Conservation (phyloP, 2,113 vertebrate species). For the Ranitomeya imitator region DNA sequence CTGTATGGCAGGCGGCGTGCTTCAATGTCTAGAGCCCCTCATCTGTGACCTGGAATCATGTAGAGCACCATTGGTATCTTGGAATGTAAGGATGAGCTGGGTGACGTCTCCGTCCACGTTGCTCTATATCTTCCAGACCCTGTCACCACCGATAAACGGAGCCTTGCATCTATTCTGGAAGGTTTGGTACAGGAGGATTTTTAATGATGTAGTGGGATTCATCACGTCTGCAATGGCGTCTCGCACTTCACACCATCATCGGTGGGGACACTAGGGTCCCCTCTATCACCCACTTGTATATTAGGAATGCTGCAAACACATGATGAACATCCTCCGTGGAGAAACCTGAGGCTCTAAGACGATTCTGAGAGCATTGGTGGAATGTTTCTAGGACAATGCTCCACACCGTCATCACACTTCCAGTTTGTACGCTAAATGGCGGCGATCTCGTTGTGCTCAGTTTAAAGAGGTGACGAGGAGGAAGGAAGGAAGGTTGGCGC, state of each 20-base stretch:
- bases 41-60: too few relatives aligned
- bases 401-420: neutral
- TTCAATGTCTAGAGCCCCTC: too few relatives aligned
- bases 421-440: neutral
- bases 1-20: too few relatives aligned
- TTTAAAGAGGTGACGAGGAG: neutral
- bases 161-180: too few relatives aligned
- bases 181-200: too few relatives aligned
- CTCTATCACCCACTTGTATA: neutral
- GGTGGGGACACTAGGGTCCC: neutral
- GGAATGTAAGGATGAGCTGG: neutral
- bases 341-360: neutral
- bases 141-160: too few relatives aligned
- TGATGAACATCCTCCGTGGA: neutral
- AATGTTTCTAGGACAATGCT: neutral
- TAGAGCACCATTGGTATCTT: neutral
- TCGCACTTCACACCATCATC: neutral
- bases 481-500: constrained; percentile 46
- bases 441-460: neutral
- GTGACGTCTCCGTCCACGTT: neutral
- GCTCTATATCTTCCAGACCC: neutral
- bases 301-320: neutral
- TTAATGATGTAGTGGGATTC: neutral
- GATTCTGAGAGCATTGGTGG: neutral
- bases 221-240: neutral